These are phyloP conservation scores for Pimephales promelas DNA, from an alignment of 2,113 vertebrate species.

Conservation along the genomic window DNA sequence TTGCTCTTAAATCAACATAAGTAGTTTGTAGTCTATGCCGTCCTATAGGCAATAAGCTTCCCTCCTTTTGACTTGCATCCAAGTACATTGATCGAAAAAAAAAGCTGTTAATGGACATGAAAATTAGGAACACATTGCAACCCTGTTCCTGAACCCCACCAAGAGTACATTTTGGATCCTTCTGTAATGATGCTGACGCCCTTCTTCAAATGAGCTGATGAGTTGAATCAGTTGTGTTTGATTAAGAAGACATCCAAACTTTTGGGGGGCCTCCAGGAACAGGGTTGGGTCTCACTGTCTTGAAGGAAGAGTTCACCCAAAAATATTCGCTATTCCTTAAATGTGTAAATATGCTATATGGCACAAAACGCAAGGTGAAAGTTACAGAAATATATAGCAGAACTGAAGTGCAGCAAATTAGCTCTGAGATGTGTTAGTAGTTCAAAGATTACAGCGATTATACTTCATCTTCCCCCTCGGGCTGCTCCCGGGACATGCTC, in stretches of 20 bases:
- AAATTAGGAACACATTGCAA: constrained; percentile 14
- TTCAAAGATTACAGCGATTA: constrained; percentile 39
- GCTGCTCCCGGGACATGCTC: neutral
- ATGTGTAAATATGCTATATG: constrained; percentile 13
- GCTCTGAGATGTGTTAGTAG: constrained; percentile 28
- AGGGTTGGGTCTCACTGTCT: neutral
- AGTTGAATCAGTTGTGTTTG: constrained; percentile 8
- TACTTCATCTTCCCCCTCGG: neutral
- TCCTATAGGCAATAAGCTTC: neutral
- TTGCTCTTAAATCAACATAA: neutral
- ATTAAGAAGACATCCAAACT: neutral
- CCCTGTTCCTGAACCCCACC: neutral
- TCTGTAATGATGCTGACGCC: neutral
- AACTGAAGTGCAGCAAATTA: constrained; percentile 16
- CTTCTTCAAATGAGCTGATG: neutral
- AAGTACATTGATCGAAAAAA: neutral
- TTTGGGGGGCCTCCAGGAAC: constrained; percentile 28
- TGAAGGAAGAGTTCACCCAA: neutral
- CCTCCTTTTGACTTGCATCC: constrained; percentile 11
- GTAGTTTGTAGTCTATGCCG: neutral
- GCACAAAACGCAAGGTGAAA: constrained; percentile 20
- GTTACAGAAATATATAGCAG: neutral
- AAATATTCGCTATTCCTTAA: neutral
- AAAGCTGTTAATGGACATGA: neutral
- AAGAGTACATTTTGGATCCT: neutral